Base-by-base conservation (phyloP, 2,113 vertebrate species). In the Copsychus sechellarum region DNA sequence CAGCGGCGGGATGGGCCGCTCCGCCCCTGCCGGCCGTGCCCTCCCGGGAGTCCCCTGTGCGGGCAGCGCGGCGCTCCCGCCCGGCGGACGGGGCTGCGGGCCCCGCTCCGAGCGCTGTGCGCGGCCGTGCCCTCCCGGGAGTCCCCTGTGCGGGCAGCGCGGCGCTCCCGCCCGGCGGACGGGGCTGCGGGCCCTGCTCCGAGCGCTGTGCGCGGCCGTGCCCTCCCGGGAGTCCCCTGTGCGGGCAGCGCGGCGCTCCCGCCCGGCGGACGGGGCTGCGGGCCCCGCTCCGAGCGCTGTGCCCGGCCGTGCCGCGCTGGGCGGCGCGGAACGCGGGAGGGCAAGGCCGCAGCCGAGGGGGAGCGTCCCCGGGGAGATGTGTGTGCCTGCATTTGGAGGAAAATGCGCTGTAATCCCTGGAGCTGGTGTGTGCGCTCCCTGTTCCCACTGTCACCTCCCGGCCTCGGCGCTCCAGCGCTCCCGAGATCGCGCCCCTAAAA, bases 181-280 rank as follows among this genome's bases (percentile, higher is more conserved):
- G 40, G 40, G 40, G 40, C 40, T 40, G 40, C 5, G 40, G 40
- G 40, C 40, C 40, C 12, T 5, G 40, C 40, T 40, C 40, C 40
- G 5, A 40, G 12, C 40, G 40, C 40, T 40, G 40, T 38, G 38
- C 38, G 10, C 38, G 38, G 11, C 9, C 23, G 58, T 34, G 26
- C 64, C 31, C 78, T 25, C 29, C 5, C 36, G 31, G 66, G 81
- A 57, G 54, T 81, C 26, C 69, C 29, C 19, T 24, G 18, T 0
- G 42, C 1, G 60, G 53, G 26, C 23, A 48, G 47, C 9, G 14
- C 7, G 18, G 34, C 0, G 4, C 7, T 47, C 14, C 10, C 20
- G 64, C 25, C 7, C 5, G 6, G 4, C 1, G 0, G 12, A 1
- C 0, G 9, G 23, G 2, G 31, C 21, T 11, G 1, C 11, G 1